Conservation (phyloP, 2,113 vertebrate genomes). For the Ceratotherium simum region DNA sequence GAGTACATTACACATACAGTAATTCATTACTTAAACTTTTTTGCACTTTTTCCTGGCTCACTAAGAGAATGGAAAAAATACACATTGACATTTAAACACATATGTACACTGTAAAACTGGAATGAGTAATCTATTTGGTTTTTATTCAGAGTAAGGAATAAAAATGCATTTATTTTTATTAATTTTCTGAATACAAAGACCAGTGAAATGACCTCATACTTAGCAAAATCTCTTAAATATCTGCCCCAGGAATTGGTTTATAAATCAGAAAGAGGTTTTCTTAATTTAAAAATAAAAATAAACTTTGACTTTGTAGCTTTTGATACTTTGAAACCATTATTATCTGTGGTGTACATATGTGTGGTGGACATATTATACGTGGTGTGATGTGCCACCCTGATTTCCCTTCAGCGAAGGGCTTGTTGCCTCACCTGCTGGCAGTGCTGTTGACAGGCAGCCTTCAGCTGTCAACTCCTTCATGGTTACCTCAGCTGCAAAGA, state of each 20-base stretch:
- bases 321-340: constrained; percentile 23
- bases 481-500: constrained; percentile 35
- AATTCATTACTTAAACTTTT: constrained; percentile 66
- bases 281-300: constrained; percentile 55
- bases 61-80: constrained; percentile 64
- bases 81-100: constrained; percentile 65
- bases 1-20: constrained; percentile 41
- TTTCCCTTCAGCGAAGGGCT: neutral
- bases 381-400: neutral
- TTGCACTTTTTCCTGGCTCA: constrained; percentile 56
- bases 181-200: constrained; percentile 53
- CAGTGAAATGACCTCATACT: constrained; percentile 55
- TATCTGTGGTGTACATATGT: constrained; percentile 6
- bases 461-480: neutral
- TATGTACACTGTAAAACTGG: constrained; percentile 47
- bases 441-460: neutral
- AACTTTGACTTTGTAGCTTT: constrained; percentile 35
- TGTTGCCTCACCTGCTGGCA: constrained; percentile 1
- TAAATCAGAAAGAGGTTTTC: constrained; percentile 16
- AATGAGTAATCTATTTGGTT: constrained; percentile 68
- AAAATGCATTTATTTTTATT: constrained; percentile 60
- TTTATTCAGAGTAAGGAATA: constrained; percentile 57
- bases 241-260: constrained; percentile 37
- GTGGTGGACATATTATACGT: neutral
- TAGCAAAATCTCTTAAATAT: constrained; percentile 56